phyloP scores from a whole-genome alignment of 2,888 invertebrate species.

The Smittia sp. region DNA sequence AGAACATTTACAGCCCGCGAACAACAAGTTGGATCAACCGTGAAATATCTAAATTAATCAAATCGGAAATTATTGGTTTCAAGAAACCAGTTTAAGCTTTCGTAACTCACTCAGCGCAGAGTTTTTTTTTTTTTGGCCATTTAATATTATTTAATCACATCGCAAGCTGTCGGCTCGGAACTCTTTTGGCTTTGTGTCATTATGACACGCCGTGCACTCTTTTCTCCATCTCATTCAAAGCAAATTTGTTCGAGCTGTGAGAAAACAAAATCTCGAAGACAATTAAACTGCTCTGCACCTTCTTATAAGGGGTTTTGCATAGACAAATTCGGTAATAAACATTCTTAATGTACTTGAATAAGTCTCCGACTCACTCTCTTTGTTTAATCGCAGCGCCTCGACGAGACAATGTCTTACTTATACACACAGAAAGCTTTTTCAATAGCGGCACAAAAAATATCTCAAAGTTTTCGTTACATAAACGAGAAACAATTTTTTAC shows the following conservation, averaged over 20 bases:
- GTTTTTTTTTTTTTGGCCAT: neutral
- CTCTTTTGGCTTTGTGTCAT: neutral
- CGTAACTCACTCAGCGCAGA: neutral
- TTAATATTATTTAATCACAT: conserved; percentile 17
- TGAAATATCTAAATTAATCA: conserved; percentile 7
- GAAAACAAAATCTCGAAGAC: too few species aligned
- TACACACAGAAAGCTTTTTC: neutral
- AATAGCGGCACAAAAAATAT: conserved; percentile 17
- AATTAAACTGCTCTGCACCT: neutral
- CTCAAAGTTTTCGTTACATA: conserved; percentile 34
- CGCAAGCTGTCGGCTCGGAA: neutral
- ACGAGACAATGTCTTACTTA: neutral
- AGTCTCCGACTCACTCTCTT: neutral
- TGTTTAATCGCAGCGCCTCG: neutral
- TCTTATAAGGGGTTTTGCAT: neutral
- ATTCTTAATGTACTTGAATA: conserved; percentile 25
- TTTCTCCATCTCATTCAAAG: neutral
- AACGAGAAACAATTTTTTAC: conserved; percentile 23
- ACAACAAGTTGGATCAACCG: neutral
- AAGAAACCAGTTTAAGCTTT: conserved; percentile 1
- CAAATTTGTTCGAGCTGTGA: too few species aligned
- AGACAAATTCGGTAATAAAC: conserved; percentile 11
- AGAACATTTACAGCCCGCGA: neutral
- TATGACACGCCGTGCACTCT: neutral
- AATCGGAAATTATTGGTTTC: conserved; percentile 22